Evolutionary conservation across 2,113 vertebrate genomes (phyloP), one percentile per base, ranked within the genome.

Genomic region (Zosterops borbonicus): DNA sequence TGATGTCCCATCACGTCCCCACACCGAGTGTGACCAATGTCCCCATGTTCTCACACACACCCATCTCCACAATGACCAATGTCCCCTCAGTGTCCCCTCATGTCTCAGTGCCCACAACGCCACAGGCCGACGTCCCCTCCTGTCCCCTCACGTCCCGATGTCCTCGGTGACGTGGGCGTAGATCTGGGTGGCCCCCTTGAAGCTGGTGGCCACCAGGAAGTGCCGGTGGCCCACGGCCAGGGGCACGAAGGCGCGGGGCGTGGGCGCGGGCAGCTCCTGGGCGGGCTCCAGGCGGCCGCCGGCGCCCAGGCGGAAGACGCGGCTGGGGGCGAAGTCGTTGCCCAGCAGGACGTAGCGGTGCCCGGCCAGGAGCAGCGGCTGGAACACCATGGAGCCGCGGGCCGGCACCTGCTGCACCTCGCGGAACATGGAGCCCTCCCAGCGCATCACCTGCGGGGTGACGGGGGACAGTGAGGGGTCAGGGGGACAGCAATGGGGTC

Each of bases 291-390:
- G 98, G 69, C 92, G 96, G 3, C 94, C 97, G 56, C 98, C 98
- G 2, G 98, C 97, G 13, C 98, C 98, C 3, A 98, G 97, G 91
- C 98, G 98, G 81, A 99, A 99, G 11, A 99, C 98, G 17, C 98
- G 98, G 63, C 98, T 99, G 71, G 99, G 99, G 59, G 99, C 98
- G 67, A 98, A 99, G 97, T 99, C 99, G 0, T 99, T 99, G 42
- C 99, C 99, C 56, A 99, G 96, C 49, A 99, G 97, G 10, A 98
- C 98, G 82, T 99, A 98, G 94, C 98, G 99, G 29, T 98, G 98
- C 5, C 96, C 96, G 4, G 97, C 98, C 6, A 99, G 96, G 0
- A 96, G 87, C 93, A 99, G 97, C 0, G 99, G 99, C 79, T 99
- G 98, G 80, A 99, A 98, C 6, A 98, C 98, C 95, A 99, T 98